Conservation (phyloP, 2,888 invertebrate genomes). For the Thysanoteuthis rhombus region DNA sequence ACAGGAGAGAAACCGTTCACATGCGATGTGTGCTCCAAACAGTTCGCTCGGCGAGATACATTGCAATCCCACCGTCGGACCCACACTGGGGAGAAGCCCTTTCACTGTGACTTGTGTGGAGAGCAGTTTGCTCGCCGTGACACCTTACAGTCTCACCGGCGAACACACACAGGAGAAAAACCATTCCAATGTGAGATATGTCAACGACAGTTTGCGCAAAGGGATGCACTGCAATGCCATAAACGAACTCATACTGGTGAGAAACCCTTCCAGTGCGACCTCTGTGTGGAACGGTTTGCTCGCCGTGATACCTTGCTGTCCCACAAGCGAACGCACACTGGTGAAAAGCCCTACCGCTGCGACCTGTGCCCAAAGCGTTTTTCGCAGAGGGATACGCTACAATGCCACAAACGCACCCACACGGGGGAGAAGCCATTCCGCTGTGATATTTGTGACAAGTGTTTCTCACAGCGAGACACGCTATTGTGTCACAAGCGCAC, state of each 20-base stretch:
- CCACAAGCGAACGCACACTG: slow-evolving; percentile 25
- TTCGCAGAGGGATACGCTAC: slow-evolving; percentile 28
- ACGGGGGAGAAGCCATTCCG: not conserved
- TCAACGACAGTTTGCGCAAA: slow-evolving; percentile 12
- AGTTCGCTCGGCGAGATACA: not conserved
- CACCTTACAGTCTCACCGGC: slow-evolving; percentile 18
- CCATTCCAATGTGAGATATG: slow-evolving; percentile 16
- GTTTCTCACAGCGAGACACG: slow-evolving; percentile 28
- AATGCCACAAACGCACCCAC: slow-evolving; percentile 18
- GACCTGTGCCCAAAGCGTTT: slow-evolving; percentile 31
- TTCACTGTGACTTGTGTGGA: slow-evolving; percentile 23
- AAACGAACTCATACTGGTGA: slow-evolving; percentile 26
- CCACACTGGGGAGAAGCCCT: not conserved
- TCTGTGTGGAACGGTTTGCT: slow-evolving; percentile 28
- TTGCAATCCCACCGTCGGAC: not conserved
- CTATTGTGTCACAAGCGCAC: slow-evolving; percentile 2
- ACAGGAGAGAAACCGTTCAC: slow-evolving; percentile 20
- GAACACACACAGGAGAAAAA: slow-evolving; percentile 26
- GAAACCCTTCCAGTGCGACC: slow-evolving; percentile 12
- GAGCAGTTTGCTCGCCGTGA: slow-evolving; percentile 23
- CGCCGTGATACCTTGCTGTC: not conserved
- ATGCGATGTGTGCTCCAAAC: not conserved
- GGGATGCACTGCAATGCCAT: slow-evolving; percentile 26
- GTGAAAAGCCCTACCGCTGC: slow-evolving; percentile 28
- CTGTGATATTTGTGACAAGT: slow-evolving; percentile 17